Percentiles rank a stretch among this genome's conserved stretches.
Evolutionary conservation across 2,888 invertebrate genomes (phyloP).

Genomic region (Heliconius cydno): DNA sequence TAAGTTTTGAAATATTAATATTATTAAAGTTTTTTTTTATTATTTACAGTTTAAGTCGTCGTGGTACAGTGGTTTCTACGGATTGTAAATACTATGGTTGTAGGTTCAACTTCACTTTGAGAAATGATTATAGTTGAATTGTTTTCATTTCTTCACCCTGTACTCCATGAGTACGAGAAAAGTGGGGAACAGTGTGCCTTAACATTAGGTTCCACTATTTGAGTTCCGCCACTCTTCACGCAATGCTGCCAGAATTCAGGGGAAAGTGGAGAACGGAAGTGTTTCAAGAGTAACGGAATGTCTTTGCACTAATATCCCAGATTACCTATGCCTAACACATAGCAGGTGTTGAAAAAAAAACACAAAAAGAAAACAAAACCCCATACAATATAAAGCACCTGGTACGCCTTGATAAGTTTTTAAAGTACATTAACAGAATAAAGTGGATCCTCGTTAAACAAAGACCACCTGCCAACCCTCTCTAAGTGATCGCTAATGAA

Average conservation of each 20-base stretch:
- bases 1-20: constrained; percentile 13
- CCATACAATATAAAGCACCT: not conserved
- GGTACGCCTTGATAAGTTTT: constrained; percentile 23
- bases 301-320: not conserved
- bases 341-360: not conserved
- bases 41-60: not conserved
- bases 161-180: too few relatives aligned
- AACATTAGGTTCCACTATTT: too few relatives aligned
- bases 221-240: too few relatives aligned
- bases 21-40: not conserved
- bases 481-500: constrained; percentile 76
- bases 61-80: too few relatives aligned
- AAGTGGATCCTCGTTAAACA: constrained; percentile 64
- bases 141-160: not conserved
- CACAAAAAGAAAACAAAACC: not conserved
- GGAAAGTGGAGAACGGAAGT: not conserved
- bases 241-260: not conserved
- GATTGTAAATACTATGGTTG: too few relatives aligned
- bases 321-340: not conserved
- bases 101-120: too few relatives aligned
- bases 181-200: too few relatives aligned
- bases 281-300: not conserved
- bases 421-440: constrained; percentile 47
- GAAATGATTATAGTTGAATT: too few relatives aligned
- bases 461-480: constrained; percentile 79